Evolutionary conservation across 1,140 invertebrate species (phyloP).

Genomic region (Neomicropteryx cornuta): DNA sequence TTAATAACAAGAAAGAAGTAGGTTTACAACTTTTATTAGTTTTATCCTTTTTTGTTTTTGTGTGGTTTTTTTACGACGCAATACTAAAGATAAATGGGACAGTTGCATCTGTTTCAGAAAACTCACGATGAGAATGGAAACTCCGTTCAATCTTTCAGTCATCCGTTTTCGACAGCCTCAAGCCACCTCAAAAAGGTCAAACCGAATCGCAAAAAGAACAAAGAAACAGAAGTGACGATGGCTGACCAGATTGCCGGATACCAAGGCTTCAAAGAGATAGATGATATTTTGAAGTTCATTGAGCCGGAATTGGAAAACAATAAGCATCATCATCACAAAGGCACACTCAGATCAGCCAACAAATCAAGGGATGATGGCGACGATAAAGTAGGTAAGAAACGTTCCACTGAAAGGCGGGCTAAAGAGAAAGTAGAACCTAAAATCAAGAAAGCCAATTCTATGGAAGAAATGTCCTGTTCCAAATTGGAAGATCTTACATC

Average conservation of each 20-base stretch:
- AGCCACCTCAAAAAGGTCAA: slow-evolving; percentile 44
- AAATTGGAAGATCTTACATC: slow-evolving; percentile 55
- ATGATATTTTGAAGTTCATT: slow-evolving; percentile 43
- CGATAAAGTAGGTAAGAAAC: slow-evolving; percentile 31
- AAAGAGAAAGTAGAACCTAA: slow-evolving; percentile 34
- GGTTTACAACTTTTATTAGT: too few relatives aligned
- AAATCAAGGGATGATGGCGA: slow-evolving; percentile 31
- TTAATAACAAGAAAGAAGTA: too few relatives aligned
- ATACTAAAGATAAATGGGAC: too few relatives aligned
- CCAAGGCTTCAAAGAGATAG: slow-evolving; percentile 47
- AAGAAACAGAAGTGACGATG: slow-evolving; percentile 49
- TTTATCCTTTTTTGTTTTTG: too few relatives aligned
- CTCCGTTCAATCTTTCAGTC: slow-evolving; percentile 42
- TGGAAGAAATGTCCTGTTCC: slow-evolving; percentile 59
- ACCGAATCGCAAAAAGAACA: slow-evolving; percentile 40
- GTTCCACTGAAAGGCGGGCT: slow-evolving; percentile 28
- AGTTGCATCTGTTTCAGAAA: too few relatives aligned
- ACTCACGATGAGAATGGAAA: slow-evolving; percentile 56
- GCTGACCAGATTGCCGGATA: slow-evolving; percentile 54
- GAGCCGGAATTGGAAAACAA: slow-evolving; percentile 34
- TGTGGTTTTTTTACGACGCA: too few relatives aligned
- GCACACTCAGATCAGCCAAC: slow-evolving; percentile 14
- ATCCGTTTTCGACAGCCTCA: slow-evolving; percentile 36
- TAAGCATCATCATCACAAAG: slow-evolving; percentile 22
- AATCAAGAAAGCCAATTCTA: slow-evolving; percentile 51